Evolutionary conservation across 1,140 invertebrate species (phyloP), one percentile per base, ranked within the genome.

Genomic region (Frieseomelitta varia): DNA sequence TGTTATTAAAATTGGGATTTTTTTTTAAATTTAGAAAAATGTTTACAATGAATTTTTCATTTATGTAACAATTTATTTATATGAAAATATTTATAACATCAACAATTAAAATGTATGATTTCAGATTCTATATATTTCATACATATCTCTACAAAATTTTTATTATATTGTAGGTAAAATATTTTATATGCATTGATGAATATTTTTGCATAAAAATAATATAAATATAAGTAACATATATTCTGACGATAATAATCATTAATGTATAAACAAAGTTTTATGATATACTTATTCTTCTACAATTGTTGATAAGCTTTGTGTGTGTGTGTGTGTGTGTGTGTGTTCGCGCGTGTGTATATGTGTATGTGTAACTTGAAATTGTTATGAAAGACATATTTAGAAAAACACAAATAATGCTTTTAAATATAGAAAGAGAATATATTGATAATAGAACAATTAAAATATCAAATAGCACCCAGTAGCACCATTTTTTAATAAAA

Each of bases 71-170:
- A 90, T 91, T 91, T 92, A 92, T 92, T 93, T 80, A 86, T 92
- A 92, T 89, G 86, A 93, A 93, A 93, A 92, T 92, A 93, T 85
- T 83, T 88, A 63, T 88, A 91, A 90, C 87, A 88, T 91, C 78
- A 93, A 92, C 91, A 92, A 91, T 91, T 89, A 91, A 92, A 85
- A 91, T 80, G 47, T 77, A 85, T 88, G 79, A 80, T 90, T 79
- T 58, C 77, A 27, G 39, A 67, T 69, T 87, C n/a, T 85, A 85
- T 83, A 63, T 77, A 61, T 77, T 69, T 78, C n/a, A 61, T 68
- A 77, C 30, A 72, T 81, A 85, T 78, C 34, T 51, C 34, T 79
- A 58, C 55, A 88, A 53, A 86, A 83, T 55, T 61, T 74, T 1
- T 51, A 84, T 58, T 73, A 65, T 53, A 72, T 56, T 6, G 73